Conservation (phyloP, 2,113 vertebrate species). For the Notechis scutatus region DNA sequence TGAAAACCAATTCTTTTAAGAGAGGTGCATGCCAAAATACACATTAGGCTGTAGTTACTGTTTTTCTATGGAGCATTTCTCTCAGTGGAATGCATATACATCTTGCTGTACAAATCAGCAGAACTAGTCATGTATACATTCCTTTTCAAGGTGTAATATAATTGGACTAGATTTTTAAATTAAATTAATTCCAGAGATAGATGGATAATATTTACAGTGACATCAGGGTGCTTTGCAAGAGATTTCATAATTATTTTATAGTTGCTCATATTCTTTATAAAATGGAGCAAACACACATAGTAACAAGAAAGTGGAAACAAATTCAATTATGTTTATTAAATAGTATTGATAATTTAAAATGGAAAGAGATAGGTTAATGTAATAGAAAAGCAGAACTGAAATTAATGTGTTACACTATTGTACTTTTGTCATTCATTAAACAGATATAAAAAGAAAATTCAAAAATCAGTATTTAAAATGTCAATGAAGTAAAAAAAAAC, state of each 20-base stretch:
- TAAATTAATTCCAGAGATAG: neutral
- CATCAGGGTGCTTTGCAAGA: neutral
- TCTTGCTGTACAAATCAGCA: neutral
- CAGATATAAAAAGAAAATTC: conserved; percentile 28
- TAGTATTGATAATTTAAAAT: neutral
- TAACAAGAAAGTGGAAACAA: neutral
- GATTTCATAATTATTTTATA: neutral
- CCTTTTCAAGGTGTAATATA: neutral
- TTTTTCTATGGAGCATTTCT: neutral
- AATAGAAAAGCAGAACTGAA: neutral
- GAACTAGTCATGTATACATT: neutral
- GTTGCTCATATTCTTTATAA: neutral
- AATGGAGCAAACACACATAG: neutral
- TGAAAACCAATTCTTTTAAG: neutral
- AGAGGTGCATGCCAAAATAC: neutral
- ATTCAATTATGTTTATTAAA: neutral
- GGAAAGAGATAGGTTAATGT: neutral
- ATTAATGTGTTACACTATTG: neutral
- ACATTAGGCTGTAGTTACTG: neutral
- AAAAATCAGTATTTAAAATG: conserved; percentile 26
- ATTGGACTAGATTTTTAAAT: neutral
- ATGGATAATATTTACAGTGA: neutral
- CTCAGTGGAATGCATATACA: neutral
- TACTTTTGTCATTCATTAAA: conserved; percentile 5
- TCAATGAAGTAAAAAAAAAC: conserved; percentile 33